These are phyloP conservation scores for Anabacerthia variegaticeps DNA, from an alignment of 2,797 vertebrate species.

Conservation along the genomic window DNA sequence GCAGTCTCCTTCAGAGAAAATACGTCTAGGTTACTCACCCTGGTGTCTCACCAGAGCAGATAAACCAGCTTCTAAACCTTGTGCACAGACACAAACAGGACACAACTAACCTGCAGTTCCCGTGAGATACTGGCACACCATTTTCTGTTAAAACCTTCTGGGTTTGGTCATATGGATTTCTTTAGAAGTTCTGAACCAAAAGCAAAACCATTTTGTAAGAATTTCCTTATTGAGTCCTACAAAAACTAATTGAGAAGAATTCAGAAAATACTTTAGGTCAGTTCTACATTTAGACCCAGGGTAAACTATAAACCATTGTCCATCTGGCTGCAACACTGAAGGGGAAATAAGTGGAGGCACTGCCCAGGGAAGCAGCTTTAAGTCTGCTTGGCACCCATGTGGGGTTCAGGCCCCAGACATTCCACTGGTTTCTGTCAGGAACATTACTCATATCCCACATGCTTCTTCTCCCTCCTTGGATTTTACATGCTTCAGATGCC, in stretches of 20 bases:
- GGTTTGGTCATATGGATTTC: neutral
- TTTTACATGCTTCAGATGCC: neutral
- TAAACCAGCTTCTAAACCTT: neutral
- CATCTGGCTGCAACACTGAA: neutral
- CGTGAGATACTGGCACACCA: rapidly evolving
- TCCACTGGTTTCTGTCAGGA: neutral
- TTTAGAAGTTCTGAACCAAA: neutral
- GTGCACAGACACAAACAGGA: neutral
- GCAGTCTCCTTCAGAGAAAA: neutral
- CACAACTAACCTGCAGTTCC: neutral
- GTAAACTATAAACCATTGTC: neutral
- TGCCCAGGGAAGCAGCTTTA: neutral
- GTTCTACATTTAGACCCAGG: neutral
- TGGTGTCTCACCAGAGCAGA: neutral
- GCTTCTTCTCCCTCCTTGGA: neutral
- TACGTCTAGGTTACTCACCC: neutral
- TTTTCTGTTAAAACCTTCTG: neutral
- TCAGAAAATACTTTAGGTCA: neutral
- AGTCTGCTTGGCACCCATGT: neutral
- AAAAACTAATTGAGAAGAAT: neutral
- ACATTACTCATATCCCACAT: neutral
- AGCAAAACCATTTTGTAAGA: neutral
- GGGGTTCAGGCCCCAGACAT: neutral
- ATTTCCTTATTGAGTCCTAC: neutral
- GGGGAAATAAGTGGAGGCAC: neutral